phyloP scores from a whole-genome alignment of 2,888 invertebrate species.

The Terebella lapidaria region DNA sequence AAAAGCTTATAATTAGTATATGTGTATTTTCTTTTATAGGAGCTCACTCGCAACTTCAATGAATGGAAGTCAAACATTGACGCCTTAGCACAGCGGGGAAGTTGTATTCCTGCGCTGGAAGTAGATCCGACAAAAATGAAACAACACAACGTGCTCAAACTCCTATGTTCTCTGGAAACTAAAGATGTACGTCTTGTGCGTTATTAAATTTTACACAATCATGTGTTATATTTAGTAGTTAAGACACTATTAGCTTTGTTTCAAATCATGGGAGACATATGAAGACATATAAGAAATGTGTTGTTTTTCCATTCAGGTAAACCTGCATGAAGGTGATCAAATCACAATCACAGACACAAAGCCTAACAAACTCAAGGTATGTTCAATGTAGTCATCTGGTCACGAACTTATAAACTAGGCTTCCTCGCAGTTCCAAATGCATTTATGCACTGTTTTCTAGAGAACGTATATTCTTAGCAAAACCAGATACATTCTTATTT shows the following conservation, averaged over 20 bases:
- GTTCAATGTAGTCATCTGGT: background rate
- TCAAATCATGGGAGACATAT: too few species aligned
- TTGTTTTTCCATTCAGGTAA: background rate
- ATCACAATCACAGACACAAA: conserved; percentile 3
- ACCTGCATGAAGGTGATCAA: conserved; percentile 1
- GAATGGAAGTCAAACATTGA: background rate
- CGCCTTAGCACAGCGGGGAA: background rate
- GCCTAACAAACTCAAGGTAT: conserved; percentile 1
- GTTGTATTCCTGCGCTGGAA: background rate
- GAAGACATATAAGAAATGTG: too few species aligned
- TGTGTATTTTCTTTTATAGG: background rate
- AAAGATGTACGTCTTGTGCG: conserved; percentile 3
- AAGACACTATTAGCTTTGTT: too few species aligned
- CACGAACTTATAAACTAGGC: background rate
- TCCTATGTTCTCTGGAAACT: background rate
- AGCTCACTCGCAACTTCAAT: background rate
- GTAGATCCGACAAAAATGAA: background rate
- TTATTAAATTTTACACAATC: too few species aligned
- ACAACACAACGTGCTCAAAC: background rate
- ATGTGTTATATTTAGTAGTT: too few species aligned
- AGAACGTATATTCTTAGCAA: background rate
- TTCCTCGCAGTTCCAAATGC: too few species aligned
- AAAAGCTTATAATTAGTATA: too few species aligned
- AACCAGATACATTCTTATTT: background rate
- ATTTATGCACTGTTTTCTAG: background rate